Base-by-base conservation (phyloP, 1,140 invertebrate species). In the Diachasma alloeum region DNA sequence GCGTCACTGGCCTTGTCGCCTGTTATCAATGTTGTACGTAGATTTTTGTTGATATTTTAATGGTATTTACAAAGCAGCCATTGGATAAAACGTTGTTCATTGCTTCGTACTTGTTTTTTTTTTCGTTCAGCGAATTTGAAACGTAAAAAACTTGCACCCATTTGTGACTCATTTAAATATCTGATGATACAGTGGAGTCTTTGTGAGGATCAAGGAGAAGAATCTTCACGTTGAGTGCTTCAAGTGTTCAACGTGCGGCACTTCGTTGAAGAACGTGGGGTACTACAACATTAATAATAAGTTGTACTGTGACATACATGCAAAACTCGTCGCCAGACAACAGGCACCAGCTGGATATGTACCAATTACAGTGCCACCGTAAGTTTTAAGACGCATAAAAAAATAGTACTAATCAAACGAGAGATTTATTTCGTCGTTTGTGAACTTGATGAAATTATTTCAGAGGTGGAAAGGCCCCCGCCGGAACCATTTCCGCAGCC, bases 171-270 rank as follows among this genome's bases (percentile, higher is more conserved):
- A 68, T 31, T 71, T 42, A 46, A 76, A 78, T 71, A n/a, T 78
- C 59, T 76, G 36, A 63, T 79, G 37, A 78, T 90, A 76, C 88
- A 98, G 97, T 80, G 97, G 97, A 72, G 97, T 98, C 44, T 98
- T 98, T 91, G 97, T 97, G 48, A 94, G 96, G 84, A 97, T 98
- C 88, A 97, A 97, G 92, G 97, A 98, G 81, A 97, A 97, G 89
- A 97, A 97, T 85, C 91, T 98, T 74, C 97, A 99, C 91, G 96
- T 98, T 68, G 97, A 98, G 84, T 99, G 97, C 89, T 98, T 99
- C 92, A 97, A 97, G 88, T 99, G 97, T 89, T 93, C 96, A 59
- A 98, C 97, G 48, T 99, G 97, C 88, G 97, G 97, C 78, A 93
- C 95, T 37, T 97, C 97, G 11, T 90, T 99, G 77, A 99, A 98